Base-by-base conservation (phyloP, 1,140 invertebrate genomes). In the Papilio aristodemus region DNA sequence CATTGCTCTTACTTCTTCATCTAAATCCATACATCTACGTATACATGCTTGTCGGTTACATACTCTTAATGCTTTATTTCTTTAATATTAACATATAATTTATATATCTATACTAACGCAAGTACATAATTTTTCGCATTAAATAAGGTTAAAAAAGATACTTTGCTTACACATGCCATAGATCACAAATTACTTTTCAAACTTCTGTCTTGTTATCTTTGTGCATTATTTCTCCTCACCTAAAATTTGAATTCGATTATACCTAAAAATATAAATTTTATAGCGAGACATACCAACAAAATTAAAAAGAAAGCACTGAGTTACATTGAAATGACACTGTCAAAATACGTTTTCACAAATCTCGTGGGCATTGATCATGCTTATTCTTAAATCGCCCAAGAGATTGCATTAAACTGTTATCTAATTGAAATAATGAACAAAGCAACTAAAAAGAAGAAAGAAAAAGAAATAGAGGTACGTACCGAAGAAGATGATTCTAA, bases 321-420 rank as follows among this genome's bases (percentile, higher is more conserved):
- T 54, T 54, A 22, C 19, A 54, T 54, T 54, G 46, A 54, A 54
- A 54, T 54, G 46, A 54, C 46, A 19, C 19, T 54, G 46, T 54
- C 46, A 54, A 54, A 54, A 11, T 11, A 22, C 46, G 46, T 54
- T 54, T 25, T 54, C 46, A 25, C 3, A 54, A 69, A 74, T 72
- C 76, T 38, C 70, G 71, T 72, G 36, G 76, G 76, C 76, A 71
- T 43, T 71, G 70, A 74, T 68, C 27, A 73, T 72, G 63, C 58
- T 57, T 69, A 71, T 67, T 70, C n/a, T 59, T 41, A 71, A 54
- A 54, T 54, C 46, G 19, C 46, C 46, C 10, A 25, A 54, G 46
- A 3, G 19, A 64, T 50, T 46, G 17, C 25, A 59, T 22, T 41
- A 41, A 22, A 36, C 37, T 9, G 37, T 71, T 17, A 22, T 67